Conservation (phyloP, 30 jellyfish, hydroid and myxozoan genomes). For the Aurelia sp. region DNA sequence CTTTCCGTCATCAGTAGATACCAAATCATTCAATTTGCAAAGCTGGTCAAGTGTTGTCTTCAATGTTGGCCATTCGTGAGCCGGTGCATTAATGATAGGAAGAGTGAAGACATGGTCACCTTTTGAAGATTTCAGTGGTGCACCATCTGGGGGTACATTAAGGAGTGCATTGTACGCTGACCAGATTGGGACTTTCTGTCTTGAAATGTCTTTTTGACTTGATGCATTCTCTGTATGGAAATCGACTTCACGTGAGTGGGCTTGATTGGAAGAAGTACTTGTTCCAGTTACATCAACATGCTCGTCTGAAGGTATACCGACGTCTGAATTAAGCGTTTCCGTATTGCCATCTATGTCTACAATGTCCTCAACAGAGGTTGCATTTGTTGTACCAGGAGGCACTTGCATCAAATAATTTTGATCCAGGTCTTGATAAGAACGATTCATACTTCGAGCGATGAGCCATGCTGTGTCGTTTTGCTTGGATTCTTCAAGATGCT, state of each 20-base stretch:
- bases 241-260: background rate
- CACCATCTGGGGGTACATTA: background rate
- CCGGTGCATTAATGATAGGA: slow-evolving; percentile 4
- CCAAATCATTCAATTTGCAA: background rate
- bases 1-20: background rate
- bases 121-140: background rate
- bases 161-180: slow-evolving; percentile 1
- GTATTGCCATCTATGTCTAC: background rate
- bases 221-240: background rate
- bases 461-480: slow-evolving; percentile 3
- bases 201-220: background rate
- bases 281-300: background rate
- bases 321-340: background rate
- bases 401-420: background rate
- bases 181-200: slow-evolving; percentile 9
- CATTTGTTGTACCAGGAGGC: background rate
- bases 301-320: too few relatives aligned
- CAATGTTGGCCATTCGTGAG: slow-evolving; percentile 6
- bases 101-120: slow-evolving; percentile 6
- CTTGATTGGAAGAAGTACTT: background rate
- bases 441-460: slow-evolving; percentile 2
- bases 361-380: background rate
- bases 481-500: slow-evolving; percentile 6
- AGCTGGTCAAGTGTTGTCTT: slow-evolving; percentile 3
- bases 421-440: background rate